Percentiles rank a stretch among this genome's conserved stretches.
Conservation (phyloP, 2,888 invertebrate species). For the Zygaena filipendulae region DNA sequence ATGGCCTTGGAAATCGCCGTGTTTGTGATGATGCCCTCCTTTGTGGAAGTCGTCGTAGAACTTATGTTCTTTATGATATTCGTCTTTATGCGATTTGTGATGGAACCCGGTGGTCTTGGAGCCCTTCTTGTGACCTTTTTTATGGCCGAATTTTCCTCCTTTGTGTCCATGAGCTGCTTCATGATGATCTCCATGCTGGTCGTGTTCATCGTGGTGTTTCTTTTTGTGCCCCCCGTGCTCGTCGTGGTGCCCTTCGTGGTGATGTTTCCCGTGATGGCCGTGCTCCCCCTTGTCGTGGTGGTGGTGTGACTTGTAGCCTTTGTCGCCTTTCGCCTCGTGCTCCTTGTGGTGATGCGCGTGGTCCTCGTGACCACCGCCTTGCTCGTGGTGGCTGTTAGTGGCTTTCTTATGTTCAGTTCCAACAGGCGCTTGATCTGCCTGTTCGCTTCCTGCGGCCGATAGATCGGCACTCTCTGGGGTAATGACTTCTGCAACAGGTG, state of each 20-base stretch:
- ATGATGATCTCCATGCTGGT: slow-evolving; percentile 81
- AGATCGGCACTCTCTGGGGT: slow-evolving; percentile 17
- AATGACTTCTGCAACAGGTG: slow-evolving; percentile 18
- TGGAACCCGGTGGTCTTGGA: slow-evolving; percentile 87
- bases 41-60: slow-evolving; percentile 91
- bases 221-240: slow-evolving; percentile 86
- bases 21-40: slow-evolving; percentile 84
- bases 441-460: slow-evolving; percentile 16
- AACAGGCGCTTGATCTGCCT: slow-evolving; percentile 52
- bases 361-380: slow-evolving; percentile 77
- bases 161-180: slow-evolving; percentile 82
- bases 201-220: slow-evolving; percentile 81
- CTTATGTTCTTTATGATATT: slow-evolving; percentile 87
- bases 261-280: slow-evolving; percentile 81
- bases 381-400: slow-evolving; percentile 65
- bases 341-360: slow-evolving; percentile 75
- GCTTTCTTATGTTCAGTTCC: slow-evolving; percentile 59
- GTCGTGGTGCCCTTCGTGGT: slow-evolving; percentile 80
- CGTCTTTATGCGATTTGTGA: slow-evolving; percentile 88
- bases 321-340: slow-evolving; percentile 81
- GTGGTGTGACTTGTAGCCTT: slow-evolving; percentile 80
- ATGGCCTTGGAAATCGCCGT: slow-evolving; percentile 82
- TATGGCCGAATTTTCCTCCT: slow-evolving; percentile 82
- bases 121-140: slow-evolving; percentile 87
- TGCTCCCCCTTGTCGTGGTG: slow-evolving; percentile 84